These are phyloP conservation scores for Muricea muricata DNA, from an alignment of 92 coral and sea anemone species.

Conservation along the genomic window DNA sequence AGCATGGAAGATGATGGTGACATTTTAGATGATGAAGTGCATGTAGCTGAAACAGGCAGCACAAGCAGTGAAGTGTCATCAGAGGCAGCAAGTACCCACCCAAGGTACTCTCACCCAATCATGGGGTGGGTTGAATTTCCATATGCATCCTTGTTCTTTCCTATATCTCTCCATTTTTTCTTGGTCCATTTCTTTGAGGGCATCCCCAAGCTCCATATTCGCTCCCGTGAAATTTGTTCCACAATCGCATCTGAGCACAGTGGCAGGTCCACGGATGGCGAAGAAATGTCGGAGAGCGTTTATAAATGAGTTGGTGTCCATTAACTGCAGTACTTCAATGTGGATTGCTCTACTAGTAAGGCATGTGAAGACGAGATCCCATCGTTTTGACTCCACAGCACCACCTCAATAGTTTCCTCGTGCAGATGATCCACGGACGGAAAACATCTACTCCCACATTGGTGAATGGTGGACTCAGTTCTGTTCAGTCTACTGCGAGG, in stretches of 20 bases:
- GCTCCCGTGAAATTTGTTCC: constrained; percentile 64
- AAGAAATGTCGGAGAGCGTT: constrained; percentile 54
- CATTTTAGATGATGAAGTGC: neutral
- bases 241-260: constrained; percentile 48
- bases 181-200: constrained; percentile 27
- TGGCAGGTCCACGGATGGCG: constrained; percentile 43
- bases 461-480: constrained; percentile 30
- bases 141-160: constrained; percentile 44
- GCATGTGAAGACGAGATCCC: constrained; percentile 62
- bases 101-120: too few relatives aligned
- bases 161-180: constrained; percentile 26
- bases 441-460: constrained; percentile 35
- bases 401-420: constrained; percentile 43
- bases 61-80: neutral
- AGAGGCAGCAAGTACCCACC: neutral
- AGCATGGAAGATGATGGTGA: neutral
- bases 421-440: constrained; percentile 29
- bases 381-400: constrained; percentile 59
- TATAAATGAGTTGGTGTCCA: constrained; percentile 58
- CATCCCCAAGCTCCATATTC: constrained; percentile 48
- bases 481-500: constrained; percentile 33
- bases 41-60: neutral
- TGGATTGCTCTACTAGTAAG: constrained; percentile 50
- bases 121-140: constrained; percentile 59
- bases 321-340: constrained; percentile 47